A percentile compares a stretch with the other conserved stretches of the same genome.
These are phyloP conservation scores for Phacellophora camtschatica DNA, from an alignment of 30 jellyfish, hydroid and myxozoan genomes.

Conservation along the genomic window DNA sequence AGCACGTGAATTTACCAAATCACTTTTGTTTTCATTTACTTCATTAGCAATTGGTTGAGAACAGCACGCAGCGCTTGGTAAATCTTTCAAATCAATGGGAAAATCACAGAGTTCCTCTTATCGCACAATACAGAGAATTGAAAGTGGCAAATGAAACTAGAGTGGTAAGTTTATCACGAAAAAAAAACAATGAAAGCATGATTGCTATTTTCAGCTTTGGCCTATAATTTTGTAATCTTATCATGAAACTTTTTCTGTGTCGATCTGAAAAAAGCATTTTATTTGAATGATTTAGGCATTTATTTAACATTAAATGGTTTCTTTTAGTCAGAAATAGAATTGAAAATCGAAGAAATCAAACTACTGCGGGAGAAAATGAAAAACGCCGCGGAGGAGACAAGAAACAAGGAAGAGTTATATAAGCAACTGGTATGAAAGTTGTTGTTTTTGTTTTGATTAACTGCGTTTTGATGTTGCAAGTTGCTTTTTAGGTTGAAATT, in stretches of 20 bases:
- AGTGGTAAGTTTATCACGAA: constrained; percentile 83
- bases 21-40: background rate
- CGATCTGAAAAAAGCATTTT: too few relatives aligned
- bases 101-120: constrained; percentile 85
- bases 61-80: constrained; percentile 80
- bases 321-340: constrained; percentile 86
- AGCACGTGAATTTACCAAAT: too few relatives aligned
- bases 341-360: constrained; percentile 67
- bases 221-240: too few relatives aligned
- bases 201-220: too few relatives aligned
- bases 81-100: constrained; percentile 96
- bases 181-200: too few relatives aligned
- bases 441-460: background rate
- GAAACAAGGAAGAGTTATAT: constrained; percentile 82
- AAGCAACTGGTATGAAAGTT: constrained; percentile 75
- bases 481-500: background rate
- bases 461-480: too few relatives aligned
- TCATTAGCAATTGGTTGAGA: constrained; percentile 83
- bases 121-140: constrained; percentile 71
- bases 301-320: too few relatives aligned
- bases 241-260: too few relatives aligned
- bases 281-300: too few relatives aligned
- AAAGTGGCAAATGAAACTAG: constrained; percentile 79
- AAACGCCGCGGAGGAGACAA: constrained; percentile 81
- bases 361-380: constrained; percentile 85